Percentiles rank a stretch among this genome's conserved stretches.
Evolutionary conservation across 2,888 invertebrate species (phyloP).

Genomic region (Meteorus colon): DNA sequence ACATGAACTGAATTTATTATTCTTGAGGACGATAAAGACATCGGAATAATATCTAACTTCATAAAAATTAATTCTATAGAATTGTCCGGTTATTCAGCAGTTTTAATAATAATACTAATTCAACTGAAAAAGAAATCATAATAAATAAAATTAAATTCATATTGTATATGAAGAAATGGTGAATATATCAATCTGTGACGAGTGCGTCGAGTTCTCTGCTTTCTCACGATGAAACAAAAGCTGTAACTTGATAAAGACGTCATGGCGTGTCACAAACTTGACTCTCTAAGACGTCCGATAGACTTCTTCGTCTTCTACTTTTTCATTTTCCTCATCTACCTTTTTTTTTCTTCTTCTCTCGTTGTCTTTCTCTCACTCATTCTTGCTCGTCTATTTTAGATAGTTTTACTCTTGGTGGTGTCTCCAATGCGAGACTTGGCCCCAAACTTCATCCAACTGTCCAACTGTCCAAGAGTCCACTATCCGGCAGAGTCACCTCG

Average conservation of each 20-base stretch:
- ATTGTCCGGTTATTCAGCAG: too few relatives aligned
- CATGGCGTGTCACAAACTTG: slow-evolving; percentile 48
- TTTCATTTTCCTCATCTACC: slow-evolving; percentile 21
- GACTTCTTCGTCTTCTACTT: slow-evolving; percentile 22
- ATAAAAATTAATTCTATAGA: too few relatives aligned
- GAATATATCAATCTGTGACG: slow-evolving; percentile 19
- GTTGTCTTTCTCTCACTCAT: slow-evolving; percentile 26
- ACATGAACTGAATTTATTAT: too few relatives aligned
- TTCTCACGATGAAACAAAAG: slow-evolving; percentile 53
- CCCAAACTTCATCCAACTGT: slow-evolving; percentile 59
- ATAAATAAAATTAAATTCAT: not conserved
- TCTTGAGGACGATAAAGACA: too few relatives aligned
- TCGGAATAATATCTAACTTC: too few relatives aligned
- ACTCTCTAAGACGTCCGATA: slow-evolving; percentile 36
- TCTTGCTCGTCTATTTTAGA: slow-evolving; percentile 26
- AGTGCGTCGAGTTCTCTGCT: not conserved
- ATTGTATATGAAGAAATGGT: slow-evolving; percentile 6
- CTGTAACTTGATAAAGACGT: slow-evolving; percentile 63
- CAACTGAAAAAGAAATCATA: not conserved
- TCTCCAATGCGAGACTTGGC: slow-evolving; percentile 38
- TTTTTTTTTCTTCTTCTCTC: slow-evolving; percentile 27
- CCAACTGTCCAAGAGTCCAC: slow-evolving; percentile 64
- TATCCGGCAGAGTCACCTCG: slow-evolving; percentile 43
- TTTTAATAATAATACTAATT: not conserved
- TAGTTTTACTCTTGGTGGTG: slow-evolving; percentile 6